A percentile compares a stretch with the other conserved stretches of the same genome.
Conservation (phyloP, 30 jellyfish, hydroid and myxozoan species). For the Clytia hemisphaerica region DNA sequence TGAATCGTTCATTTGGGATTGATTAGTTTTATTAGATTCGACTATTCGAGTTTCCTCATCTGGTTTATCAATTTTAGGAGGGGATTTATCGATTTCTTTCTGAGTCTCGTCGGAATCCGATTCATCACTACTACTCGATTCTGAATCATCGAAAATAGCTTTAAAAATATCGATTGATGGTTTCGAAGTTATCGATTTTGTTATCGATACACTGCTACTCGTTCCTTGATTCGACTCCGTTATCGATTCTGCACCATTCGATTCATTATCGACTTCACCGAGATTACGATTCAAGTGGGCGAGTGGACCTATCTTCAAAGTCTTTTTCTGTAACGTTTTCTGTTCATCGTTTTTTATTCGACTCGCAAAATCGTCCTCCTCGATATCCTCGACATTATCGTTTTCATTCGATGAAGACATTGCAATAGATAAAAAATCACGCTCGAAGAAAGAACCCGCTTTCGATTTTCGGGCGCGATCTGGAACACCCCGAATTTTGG, state of each 20-base stretch:
- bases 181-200: background rate
- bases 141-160: conserved; percentile 80
- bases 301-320: conserved; percentile 57
- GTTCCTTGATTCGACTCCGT: background rate
- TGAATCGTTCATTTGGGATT: too few relatives aligned
- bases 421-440: background rate
- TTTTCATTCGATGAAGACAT: background rate
- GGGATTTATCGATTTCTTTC: background rate
- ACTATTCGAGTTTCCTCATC: too few relatives aligned
- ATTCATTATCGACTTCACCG: background rate
- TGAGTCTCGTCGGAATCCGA: background rate
- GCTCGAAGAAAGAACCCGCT: background rate
- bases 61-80: too few relatives aligned
- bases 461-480: conserved; percentile 3
- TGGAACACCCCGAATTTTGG: conserved; percentile 57
- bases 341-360: background rate
- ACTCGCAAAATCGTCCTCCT: background rate
- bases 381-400: background rate
- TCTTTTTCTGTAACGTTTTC: background rate
- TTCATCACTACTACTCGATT: conserved; percentile 10
- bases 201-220: conserved; percentile 1
- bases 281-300: conserved; percentile 41
- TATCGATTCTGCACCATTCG: background rate
- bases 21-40: too few relatives aligned
- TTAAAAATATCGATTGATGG: conserved; percentile 85